phyloP scores from a whole-genome alignment of 2,888 invertebrate genomes.

The Microchrysa polita region DNA sequence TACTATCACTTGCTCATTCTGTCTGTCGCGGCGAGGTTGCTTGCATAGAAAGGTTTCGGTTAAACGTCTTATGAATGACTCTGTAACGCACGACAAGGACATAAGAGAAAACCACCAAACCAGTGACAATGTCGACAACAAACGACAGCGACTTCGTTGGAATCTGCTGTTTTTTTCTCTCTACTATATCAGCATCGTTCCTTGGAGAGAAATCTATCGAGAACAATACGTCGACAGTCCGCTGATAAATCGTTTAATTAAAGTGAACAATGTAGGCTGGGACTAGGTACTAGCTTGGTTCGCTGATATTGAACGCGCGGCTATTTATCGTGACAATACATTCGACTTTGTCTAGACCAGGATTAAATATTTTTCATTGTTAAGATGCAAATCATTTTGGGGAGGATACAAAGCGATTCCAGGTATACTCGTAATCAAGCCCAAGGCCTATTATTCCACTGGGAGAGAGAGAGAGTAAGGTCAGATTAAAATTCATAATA shows the following conservation, averaged over 20 bases:
- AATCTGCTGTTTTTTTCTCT: too few species aligned
- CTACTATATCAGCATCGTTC: too few species aligned
- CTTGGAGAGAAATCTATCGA: slow-evolving; percentile 17
- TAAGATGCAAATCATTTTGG: slow-evolving; percentile 17
- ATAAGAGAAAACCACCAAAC: not conserved
- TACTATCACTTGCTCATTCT: slow-evolving; percentile 10
- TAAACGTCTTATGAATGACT: slow-evolving; percentile 22
- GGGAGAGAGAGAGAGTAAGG: too few species aligned
- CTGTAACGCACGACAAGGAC: too few species aligned
- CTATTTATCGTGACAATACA: slow-evolving; percentile 1
- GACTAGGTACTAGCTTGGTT: not conserved
- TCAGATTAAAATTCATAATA: too few species aligned
- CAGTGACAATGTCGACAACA: slow-evolving; percentile 14
- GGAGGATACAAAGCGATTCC: slow-evolving; percentile 1
- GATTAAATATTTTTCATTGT: slow-evolving; percentile 27
- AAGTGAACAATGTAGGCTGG: slow-evolving; percentile 39
- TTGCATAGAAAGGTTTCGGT: slow-evolving; percentile 5
- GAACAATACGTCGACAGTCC: slow-evolving; percentile 39
- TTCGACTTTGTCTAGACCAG: slow-evolving; percentile 3
- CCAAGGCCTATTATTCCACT: too few species aligned
- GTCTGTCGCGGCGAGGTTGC: slow-evolving; percentile 7
- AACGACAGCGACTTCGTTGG: too few species aligned
- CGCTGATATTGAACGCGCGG: slow-evolving; percentile 2
- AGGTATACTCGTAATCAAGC: not conserved
- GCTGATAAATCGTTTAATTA: slow-evolving; percentile 44